A percentile compares a stretch with the other conserved stretches of the same genome.
phyloP scores from a whole-genome alignment of 2,113 vertebrate genomes.

The Ciconia boyciana region DNA sequence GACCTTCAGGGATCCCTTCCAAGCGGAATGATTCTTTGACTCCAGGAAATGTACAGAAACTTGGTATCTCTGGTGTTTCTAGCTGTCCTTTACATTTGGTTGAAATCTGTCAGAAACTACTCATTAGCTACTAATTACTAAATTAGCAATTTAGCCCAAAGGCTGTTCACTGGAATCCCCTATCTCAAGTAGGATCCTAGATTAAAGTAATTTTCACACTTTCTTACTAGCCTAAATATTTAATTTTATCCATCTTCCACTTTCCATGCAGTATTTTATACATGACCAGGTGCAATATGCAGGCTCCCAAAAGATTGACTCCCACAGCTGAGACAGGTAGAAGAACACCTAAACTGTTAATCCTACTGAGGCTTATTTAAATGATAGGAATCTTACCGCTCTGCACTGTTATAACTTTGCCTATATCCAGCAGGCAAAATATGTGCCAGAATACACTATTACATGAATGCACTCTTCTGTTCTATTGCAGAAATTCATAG shows the following conservation, averaged over 20 bases:
- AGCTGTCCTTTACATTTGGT: not conserved
- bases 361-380: not conserved
- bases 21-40: not conserved
- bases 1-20: not conserved
- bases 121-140: not conserved
- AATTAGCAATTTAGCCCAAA: not conserved
- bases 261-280: not conserved
- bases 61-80: not conserved
- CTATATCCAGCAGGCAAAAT: not conserved
- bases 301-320: not conserved
- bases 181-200: not conserved
- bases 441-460: not conserved
- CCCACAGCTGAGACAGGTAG: not conserved
- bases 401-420: not conserved
- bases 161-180: not conserved
- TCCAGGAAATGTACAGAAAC: not conserved
- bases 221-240: not conserved
- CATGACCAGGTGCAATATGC: not conserved
- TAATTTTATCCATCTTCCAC: not conserved
- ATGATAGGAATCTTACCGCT: not conserved
- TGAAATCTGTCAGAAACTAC: not conserved
- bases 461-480: conserved; percentile 29
- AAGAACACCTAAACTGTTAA: conserved; percentile 15
- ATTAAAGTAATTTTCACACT: not conserved
- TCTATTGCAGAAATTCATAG: not conserved